These are phyloP conservation scores for Eolophus roseicapilla DNA, from an alignment of 2,113 vertebrate species.

Conservation along the genomic window DNA sequence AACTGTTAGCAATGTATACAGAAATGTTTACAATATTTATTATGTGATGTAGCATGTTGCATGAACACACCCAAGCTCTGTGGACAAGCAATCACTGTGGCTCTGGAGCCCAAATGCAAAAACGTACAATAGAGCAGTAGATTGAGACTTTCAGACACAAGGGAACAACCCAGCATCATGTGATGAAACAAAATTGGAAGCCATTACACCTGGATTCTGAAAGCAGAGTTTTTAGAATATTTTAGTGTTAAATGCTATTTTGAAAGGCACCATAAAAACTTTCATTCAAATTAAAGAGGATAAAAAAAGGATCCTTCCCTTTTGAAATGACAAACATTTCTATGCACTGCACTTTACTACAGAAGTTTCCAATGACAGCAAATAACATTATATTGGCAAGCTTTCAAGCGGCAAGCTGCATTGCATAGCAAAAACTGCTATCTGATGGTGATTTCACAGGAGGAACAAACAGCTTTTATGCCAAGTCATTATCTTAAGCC, in stretches of 20 bases:
- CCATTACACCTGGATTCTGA: not conserved
- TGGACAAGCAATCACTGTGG: not conserved
- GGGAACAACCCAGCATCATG: not conserved
- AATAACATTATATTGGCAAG: not conserved
- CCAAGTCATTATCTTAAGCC: constrained; percentile 17
- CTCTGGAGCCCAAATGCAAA: not conserved
- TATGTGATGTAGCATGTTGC: not conserved
- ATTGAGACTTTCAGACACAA: not conserved
- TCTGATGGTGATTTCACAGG: not conserved
- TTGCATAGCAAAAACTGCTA: not conserved
- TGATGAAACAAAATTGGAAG: constrained; percentile 13
- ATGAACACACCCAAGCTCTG: not conserved
- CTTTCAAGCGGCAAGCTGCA: not conserved
- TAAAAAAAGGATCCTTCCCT: not conserved
- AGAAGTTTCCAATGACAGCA: not conserved
- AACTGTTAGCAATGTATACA: not conserved
- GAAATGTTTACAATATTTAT: not conserved
- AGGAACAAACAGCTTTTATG: not conserved
- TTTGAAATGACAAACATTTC: not conserved
- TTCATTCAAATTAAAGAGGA: not conserved
- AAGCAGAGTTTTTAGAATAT: not conserved
- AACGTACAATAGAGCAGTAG: not conserved
- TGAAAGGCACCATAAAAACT: not conserved
- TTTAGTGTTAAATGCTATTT: not conserved
- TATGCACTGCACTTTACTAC: not conserved